A percentile compares a stretch with the other conserved stretches of the same genome.
Evolutionary conservation across 35 echinoderm and acorn worm species (phyloP).

Genomic region (Chiridota heheva): DNA sequence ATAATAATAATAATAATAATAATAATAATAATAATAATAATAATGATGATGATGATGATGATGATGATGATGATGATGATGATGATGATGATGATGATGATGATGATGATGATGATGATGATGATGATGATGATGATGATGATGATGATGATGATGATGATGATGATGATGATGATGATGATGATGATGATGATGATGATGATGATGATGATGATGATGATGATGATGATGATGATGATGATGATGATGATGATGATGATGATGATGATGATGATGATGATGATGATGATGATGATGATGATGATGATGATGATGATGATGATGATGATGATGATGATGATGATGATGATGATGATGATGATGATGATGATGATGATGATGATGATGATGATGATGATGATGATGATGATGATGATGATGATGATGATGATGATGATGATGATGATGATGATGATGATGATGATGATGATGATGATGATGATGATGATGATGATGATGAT

Average conservation of each 20-base stretch:
- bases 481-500: conserved; percentile 6
- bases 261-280: conserved; percentile 6
- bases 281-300: conserved; percentile 6
- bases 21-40: too few species aligned
- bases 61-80: conserved; percentile 6
- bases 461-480: conserved; percentile 6
- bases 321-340: conserved; percentile 6
- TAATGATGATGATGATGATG: conserved; percentile 5
- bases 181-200: conserved; percentile 5
- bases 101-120: conserved; percentile 4
- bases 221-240: conserved; percentile 5
- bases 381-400: conserved; percentile 6
- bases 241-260: conserved; percentile 5
- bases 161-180: conserved; percentile 5
- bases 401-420: conserved; percentile 6
- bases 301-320: conserved; percentile 6
- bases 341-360: conserved; percentile 6
- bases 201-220: conserved; percentile 6
- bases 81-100: conserved; percentile 6
- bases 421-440: conserved; percentile 6
- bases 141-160: conserved; percentile 6
- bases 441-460: conserved; percentile 6
- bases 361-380: conserved; percentile 6
- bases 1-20: too few species aligned
- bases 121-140: conserved; percentile 6